These are phyloP conservation scores for Dendrolimus pini DNA, from an alignment of 2,888 invertebrate species.

Conservation along the genomic window DNA sequence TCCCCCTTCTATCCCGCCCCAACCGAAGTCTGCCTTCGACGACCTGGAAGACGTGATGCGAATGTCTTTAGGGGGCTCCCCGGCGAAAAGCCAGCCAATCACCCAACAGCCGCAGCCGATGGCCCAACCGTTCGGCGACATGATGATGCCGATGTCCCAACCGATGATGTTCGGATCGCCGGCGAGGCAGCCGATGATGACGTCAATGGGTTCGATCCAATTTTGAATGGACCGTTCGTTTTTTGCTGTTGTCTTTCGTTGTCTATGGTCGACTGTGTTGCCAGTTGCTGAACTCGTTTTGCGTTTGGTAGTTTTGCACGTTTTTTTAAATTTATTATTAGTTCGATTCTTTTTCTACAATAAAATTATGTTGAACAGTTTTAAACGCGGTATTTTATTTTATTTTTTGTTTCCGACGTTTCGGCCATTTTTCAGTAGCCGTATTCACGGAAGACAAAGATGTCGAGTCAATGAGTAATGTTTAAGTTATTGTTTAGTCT, in stretches of 20 bases:
- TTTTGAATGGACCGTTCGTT: conserved; percentile 44
- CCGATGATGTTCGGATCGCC: conserved; percentile 67
- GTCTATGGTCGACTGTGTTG: conserved; percentile 19
- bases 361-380: not conserved
- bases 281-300: conserved; percentile 4
- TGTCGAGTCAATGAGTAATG: not conserved
- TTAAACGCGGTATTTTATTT: no score
- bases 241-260: conserved; percentile 24
- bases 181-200: conserved; percentile 61
- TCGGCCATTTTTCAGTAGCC: no score
- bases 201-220: conserved; percentile 68
- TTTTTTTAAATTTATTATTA: conserved; percentile 9
- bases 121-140: conserved; percentile 56
- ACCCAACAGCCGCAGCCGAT: conserved; percentile 56
- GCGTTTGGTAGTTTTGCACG: conserved; percentile 3
- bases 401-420: no score
- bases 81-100: conserved; percentile 54
- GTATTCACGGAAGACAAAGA: no score
- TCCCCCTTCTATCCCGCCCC: conserved; percentile 53
- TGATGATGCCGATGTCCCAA: conserved; percentile 53
- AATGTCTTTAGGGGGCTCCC: conserved; percentile 81
- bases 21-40: conserved; percentile 80
- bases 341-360: not conserved
- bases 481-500: conserved; percentile 5
- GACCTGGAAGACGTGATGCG: conserved; percentile 82